Evolutionary conservation across 1,140 invertebrate species (phyloP), one percentile per base, ranked within the genome.

Genomic region (Drosophila azteca): DNA sequence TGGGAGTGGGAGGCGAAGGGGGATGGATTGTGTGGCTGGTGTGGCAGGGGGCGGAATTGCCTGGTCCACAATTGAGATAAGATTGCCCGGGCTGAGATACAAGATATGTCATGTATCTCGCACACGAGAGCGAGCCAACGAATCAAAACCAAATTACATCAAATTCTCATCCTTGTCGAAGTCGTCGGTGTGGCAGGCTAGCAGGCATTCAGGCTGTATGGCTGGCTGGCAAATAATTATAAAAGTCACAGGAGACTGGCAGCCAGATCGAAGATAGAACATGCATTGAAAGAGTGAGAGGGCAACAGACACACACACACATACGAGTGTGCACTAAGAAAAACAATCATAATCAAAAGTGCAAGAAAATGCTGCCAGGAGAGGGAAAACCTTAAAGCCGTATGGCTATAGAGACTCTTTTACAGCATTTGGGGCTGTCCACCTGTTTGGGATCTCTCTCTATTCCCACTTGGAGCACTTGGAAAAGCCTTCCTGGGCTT

Each of bases 31-130:
- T 5, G 39, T n/a, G n/a, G n/a, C 9, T 50, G 44, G 54, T 31
- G 45, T 75, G 53, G 44, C 46, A 46, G 35, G 17, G 48, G 53
- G 70, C 71, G 79, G 77, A 69, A 84, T 84, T 69, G 82, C 73
- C 69, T 75, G 81, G 65, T 79, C 71, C 81, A 74, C 85, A 90
- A 90, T 90, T 90, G 82, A 90, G 85, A 90, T 90, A 90, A 90
- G 85, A 90, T 84, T 88, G 79, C 62, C 75, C 51, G 24, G 17
- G 67, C 71, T 53, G 63, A 83, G 83, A 87, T 87, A 87, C 84
- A 83, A 88, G 84, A 88, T 88, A 88, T 89, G 84, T 79, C 84
- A 88, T 89, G 84, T 87, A 87, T 88, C 67, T 69, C 79, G 83
- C 82, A 82, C 82, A 63, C 60, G 62, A 64, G 63, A 50, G 48